These are phyloP conservation scores for Chymomyza fuscimana DNA, from an alignment of 2,888 invertebrate genomes.

Conservation along the genomic window DNA sequence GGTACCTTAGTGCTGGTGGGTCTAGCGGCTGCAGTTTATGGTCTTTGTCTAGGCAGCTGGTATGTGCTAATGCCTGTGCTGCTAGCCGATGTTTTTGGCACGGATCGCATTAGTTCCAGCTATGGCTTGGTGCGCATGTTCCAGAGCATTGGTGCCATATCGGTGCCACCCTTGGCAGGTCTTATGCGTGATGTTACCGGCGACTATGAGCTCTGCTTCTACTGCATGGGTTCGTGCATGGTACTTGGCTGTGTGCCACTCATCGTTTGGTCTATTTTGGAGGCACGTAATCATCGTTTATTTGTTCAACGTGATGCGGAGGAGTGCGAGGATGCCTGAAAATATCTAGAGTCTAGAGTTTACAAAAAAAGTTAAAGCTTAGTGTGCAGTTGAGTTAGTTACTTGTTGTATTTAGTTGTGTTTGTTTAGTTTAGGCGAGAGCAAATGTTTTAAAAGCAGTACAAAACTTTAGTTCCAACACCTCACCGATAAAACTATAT, in stretches of 20 bases:
- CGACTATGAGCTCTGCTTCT: slow-evolving; percentile 86
- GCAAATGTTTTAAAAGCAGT: slow-evolving; percentile 41
- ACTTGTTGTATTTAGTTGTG: slow-evolving; percentile 52
- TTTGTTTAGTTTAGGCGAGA: slow-evolving; percentile 48
- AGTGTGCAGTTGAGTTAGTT: slow-evolving; percentile 35
- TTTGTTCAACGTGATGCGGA: slow-evolving; percentile 74
- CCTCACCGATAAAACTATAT: slow-evolving; percentile 60
- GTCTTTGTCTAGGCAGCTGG: slow-evolving; percentile 88
- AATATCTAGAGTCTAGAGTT: not conserved
- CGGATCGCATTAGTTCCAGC: slow-evolving; percentile 87
- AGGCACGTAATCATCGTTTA: slow-evolving; percentile 71
- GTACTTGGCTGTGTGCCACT: slow-evolving; percentile 85
- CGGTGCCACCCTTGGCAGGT: slow-evolving; percentile 87
- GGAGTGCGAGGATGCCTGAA: slow-evolving; percentile 76
- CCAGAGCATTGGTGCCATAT: slow-evolving; percentile 87
- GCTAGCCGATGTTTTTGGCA: slow-evolving; percentile 87
- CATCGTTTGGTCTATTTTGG: slow-evolving; percentile 80
- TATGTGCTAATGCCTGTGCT: slow-evolving; percentile 87
- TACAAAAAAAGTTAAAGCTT: not conserved
- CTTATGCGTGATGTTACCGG: slow-evolving; percentile 85
- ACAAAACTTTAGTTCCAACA: slow-evolving; percentile 58
- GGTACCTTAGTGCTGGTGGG: slow-evolving; percentile 85
- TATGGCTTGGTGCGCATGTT: slow-evolving; percentile 89
- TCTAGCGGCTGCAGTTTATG: slow-evolving; percentile 85
- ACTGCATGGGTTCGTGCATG: slow-evolving; percentile 89